Evolutionary conservation across 2,888 invertebrate species (phyloP).

Genomic region (Mechanitis mazaeus): DNA sequence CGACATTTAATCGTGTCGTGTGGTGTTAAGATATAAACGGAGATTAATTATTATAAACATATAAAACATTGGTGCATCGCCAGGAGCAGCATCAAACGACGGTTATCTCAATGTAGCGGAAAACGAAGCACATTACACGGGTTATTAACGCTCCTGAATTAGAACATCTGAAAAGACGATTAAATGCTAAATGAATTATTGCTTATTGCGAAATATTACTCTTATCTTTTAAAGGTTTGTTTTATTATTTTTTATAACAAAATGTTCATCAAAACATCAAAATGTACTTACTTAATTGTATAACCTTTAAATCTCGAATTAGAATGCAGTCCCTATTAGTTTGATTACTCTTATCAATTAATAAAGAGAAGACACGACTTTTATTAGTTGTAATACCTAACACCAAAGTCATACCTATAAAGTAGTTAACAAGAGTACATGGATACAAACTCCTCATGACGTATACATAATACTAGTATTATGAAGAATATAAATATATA

Average conservation of each 20-base stretch:
- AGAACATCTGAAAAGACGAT: conserved; percentile 3
- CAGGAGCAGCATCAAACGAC: conserved; percentile 24
- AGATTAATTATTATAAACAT: conserved; percentile 22
- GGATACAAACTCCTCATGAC: too few relatives aligned
- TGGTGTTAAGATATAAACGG: conserved; percentile 6
- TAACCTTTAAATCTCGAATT: too few relatives aligned
- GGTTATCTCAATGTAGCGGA: conserved; percentile 24
- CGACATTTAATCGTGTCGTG: conserved; percentile 31
- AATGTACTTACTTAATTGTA: too few relatives aligned
- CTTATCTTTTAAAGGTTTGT: conserved; percentile 6
- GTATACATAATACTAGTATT: too few relatives aligned
- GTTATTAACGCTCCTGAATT: conserved; percentile 20
- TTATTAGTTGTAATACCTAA: too few relatives aligned
- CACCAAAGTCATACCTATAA: too few relatives aligned
- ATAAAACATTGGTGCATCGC: conserved; percentile 27
- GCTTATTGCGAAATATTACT: background rate
- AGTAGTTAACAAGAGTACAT: too few relatives aligned
- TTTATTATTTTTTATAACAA: background rate
- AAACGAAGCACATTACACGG: conserved; percentile 27
- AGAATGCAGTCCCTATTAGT: too few relatives aligned
- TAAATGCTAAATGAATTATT: background rate
- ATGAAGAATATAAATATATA: too few relatives aligned
- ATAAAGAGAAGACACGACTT: too few relatives aligned
- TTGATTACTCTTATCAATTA: too few relatives aligned
- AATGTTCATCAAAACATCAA: too few relatives aligned